Percentiles rank a stretch among this genome's conserved stretches.
phyloP scores from a whole-genome alignment of 2,888 invertebrate species.

The Mythimna pallens region DNA sequence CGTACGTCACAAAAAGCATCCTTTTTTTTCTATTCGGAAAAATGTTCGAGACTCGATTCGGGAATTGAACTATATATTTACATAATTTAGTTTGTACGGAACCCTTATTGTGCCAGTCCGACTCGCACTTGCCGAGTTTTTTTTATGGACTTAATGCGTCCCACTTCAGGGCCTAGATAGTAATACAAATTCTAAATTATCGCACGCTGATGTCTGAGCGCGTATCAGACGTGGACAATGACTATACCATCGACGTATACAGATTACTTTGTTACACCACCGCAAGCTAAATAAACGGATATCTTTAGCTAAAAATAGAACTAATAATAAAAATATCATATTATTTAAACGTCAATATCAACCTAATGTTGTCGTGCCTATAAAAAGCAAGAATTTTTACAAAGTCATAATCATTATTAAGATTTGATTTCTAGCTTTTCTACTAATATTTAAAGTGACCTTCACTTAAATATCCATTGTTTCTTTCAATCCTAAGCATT shows the following conservation, averaged over 20 bases:
- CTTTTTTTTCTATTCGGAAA: no score
- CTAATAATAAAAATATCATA: not conserved
- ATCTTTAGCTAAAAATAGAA: not conserved
- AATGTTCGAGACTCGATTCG: no score
- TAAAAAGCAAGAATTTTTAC: not conserved
- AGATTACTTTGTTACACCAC: no score
- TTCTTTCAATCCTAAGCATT: not conserved
- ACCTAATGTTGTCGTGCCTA: not conserved
- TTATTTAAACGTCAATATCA: not conserved
- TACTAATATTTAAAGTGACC: conserved; percentile 8
- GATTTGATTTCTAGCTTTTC: not conserved
- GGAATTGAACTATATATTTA: no score
- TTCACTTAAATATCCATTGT: conserved; percentile 22
- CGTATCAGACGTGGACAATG: not conserved
- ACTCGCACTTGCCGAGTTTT: no score
- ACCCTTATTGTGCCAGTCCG: no score
- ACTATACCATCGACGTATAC: no score
- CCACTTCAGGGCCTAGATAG: not conserved
- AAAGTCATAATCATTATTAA: conserved; percentile 2
- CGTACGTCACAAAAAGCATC: no score
- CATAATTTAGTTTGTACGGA: no score
- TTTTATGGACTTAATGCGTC: no score
- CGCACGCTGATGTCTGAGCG: not conserved
- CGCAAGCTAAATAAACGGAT: no score
- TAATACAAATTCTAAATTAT: not conserved